phyloP scores from a whole-genome alignment of 2,113 vertebrate species.

The Pantherophis guttatus region DNA sequence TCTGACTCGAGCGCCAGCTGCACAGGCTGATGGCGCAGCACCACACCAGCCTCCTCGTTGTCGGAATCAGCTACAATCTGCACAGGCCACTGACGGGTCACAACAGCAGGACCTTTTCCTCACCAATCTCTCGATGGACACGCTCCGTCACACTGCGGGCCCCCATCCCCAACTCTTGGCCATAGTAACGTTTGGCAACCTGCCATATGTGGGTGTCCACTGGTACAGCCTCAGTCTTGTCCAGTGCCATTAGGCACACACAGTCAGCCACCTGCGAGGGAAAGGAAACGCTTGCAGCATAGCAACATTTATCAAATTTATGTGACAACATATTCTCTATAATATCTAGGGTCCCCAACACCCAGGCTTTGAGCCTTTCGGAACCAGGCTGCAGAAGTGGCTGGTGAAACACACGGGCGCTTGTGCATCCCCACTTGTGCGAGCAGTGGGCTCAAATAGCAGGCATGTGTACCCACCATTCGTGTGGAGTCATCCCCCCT shows the following conservation, averaged over 20 bases:
- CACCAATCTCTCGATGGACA: constrained; percentile 85
- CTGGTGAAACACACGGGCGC: not conserved
- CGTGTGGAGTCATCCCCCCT: not conserved
- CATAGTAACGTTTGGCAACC: constrained; percentile 85
- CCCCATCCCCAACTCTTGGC: constrained; percentile 49
- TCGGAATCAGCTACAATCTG: too few relatives aligned
- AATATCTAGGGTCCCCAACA: not conserved
- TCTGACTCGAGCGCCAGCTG: too few relatives aligned
- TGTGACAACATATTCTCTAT: not conserved
- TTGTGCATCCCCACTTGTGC: not conserved
- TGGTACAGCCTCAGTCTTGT: constrained; percentile 88
- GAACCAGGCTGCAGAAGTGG: too few relatives aligned
- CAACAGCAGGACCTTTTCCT: constrained; percentile 32
- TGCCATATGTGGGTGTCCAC: constrained; percentile 94
- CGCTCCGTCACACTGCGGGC: constrained; percentile 78
- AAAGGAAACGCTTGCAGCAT: not conserved
- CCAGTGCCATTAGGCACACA: constrained; percentile 89
- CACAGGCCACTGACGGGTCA: too few relatives aligned
- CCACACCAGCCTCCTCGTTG: too few relatives aligned
- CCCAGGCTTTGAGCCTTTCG: not conserved
- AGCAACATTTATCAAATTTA: not conserved
- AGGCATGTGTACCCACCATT: not conserved
- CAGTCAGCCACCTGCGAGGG: constrained; percentile 89
- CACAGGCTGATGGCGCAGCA: too few relatives aligned
- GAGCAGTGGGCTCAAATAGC: not conserved